These are phyloP conservation scores for Pedetes capensis DNA, from an alignment of 2,113 vertebrate genomes.

Conservation along the genomic window DNA sequence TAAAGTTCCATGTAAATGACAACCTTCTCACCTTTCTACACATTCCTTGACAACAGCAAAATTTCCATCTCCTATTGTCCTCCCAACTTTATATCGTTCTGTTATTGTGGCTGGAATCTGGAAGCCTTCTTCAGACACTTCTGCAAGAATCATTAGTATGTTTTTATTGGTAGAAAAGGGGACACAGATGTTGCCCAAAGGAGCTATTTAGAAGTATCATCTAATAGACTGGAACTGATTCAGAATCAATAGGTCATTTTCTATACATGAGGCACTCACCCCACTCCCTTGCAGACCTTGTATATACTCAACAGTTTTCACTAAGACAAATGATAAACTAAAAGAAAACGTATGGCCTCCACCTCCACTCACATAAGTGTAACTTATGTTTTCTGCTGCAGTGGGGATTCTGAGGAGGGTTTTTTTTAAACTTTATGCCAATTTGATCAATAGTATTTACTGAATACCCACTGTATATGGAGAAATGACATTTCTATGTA, in stretches of 20 bases:
- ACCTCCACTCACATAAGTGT: conserved; percentile 55
- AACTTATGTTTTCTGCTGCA: conserved; percentile 45
- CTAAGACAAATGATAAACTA: conserved; percentile 74
- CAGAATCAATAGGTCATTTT: conserved; percentile 73
- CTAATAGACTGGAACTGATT: conserved; percentile 78
- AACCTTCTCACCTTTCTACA: conserved; percentile 91
- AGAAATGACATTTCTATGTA: neutral
- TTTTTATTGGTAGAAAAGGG: conserved; percentile 82
- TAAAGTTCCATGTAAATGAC: conserved; percentile 51
- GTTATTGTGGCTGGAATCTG: conserved; percentile 93
- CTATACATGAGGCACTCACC: conserved; percentile 53
- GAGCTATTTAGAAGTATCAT: conserved; percentile 67
- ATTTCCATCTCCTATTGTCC: conserved; percentile 96
- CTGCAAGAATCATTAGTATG: conserved; percentile 86
- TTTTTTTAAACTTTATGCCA: neutral
- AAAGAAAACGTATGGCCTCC: conserved; percentile 69
- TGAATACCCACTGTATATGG: neutral
- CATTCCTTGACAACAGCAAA: conserved; percentile 98
- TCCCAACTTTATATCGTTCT: conserved; percentile 96
- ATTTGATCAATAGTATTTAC: neutral
- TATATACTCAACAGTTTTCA: conserved; percentile 75
- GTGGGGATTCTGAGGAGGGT: conserved; percentile 40
- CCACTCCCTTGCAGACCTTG: conserved; percentile 54
- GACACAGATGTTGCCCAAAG: conserved; percentile 81
- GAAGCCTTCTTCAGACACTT: conserved; percentile 90